Base-by-base conservation (phyloP, 1,140 invertebrate genomes). In the Macrocentrus cingulum region DNA sequence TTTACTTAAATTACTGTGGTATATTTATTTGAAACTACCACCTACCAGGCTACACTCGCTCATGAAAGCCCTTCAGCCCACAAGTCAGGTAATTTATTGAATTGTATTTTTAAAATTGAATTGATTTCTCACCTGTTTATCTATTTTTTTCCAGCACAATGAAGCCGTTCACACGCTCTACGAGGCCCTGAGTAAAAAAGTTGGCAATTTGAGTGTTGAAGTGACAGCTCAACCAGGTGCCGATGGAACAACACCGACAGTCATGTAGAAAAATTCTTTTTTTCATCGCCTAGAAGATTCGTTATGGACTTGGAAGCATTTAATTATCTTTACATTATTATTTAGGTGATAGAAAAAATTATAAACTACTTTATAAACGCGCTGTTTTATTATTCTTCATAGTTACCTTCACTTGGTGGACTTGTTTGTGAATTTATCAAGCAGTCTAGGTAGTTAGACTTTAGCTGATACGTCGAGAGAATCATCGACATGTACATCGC, bases 1-100 rank as follows among this genome's bases (percentile, higher is more conserved):
- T 81, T 83, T 98, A 64, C 77, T 97, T 25, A 94, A 97, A 75
- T 81, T 98, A 37, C 75, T 98, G 4, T 97, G 91, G 91, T 94
- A 96, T 71, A 89, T 97, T 52, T 86, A 96, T 81, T 87, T 87
- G 8, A 94, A 94, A 76, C 75, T 98, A 44, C 91, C 94, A 0
- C 80, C 86, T 4, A 84, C 84, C 18, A 84, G 93, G 56, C 79
- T 95, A 49, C 89, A 91, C 57, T 88, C 91, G 0, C 72, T 95
- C 13, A 86, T 94, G 77, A 95, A 95, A 77, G 89, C 90, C n/a
- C 79, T 95, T 37, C 90, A 94, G 69, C 92, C 92, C 3, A 90
- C 88, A 1, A 81, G 81, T 65, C 81, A 83, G 72, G 82, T 82
- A 76, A 60, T 49, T 8, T 13, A 45, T 37, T n/a, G n/a, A n/a